phyloP scores from a whole-genome alignment of 2,888 invertebrate genomes.

The Apotomis turbidana region DNA sequence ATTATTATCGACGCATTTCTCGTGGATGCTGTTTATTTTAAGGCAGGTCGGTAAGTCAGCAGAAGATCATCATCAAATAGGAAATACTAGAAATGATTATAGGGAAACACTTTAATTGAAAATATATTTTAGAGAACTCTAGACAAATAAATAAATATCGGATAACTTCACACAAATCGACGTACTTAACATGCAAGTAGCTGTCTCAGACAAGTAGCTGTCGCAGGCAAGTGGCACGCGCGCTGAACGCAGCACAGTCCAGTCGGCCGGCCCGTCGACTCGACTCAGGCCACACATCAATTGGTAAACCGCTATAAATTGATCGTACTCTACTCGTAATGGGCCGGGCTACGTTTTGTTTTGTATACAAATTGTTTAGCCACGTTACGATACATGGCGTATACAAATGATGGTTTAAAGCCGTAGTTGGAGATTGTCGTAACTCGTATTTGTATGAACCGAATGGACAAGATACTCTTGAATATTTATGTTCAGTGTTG shows the following conservation, averaged over 20 bases:
- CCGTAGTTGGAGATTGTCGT: not conserved
- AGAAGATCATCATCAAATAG: too few relatives aligned
- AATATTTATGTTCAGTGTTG: too few relatives aligned
- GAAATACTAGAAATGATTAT: too few relatives aligned
- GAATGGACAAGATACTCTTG: too few relatives aligned
- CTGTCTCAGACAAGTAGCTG: constrained; percentile 5
- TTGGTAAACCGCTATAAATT: constrained; percentile 72
- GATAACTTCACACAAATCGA: too few relatives aligned
- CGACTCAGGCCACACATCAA: constrained; percentile 67
- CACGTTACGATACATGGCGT: not conserved
- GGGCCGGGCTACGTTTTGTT: constrained; percentile 44
- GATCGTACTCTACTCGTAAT: constrained; percentile 54
- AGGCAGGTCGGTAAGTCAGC: too few relatives aligned
- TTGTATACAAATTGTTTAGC: constrained; percentile 31
- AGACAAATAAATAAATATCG: too few relatives aligned
- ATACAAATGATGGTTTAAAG: not conserved
- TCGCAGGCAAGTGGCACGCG: constrained; percentile 20
- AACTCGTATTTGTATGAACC: too few relatives aligned
- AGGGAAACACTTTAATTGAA: too few relatives aligned
- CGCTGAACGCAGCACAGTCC: constrained; percentile 12
- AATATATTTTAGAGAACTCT: too few relatives aligned
- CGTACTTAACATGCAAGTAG: not conserved
- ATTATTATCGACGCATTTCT: too few relatives aligned
- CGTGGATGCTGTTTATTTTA: too few relatives aligned
- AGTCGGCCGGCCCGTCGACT: constrained; percentile 55